Evolutionary conservation across 2,888 invertebrate species (phyloP).

Genomic region (Euplagia quadripunctaria): DNA sequence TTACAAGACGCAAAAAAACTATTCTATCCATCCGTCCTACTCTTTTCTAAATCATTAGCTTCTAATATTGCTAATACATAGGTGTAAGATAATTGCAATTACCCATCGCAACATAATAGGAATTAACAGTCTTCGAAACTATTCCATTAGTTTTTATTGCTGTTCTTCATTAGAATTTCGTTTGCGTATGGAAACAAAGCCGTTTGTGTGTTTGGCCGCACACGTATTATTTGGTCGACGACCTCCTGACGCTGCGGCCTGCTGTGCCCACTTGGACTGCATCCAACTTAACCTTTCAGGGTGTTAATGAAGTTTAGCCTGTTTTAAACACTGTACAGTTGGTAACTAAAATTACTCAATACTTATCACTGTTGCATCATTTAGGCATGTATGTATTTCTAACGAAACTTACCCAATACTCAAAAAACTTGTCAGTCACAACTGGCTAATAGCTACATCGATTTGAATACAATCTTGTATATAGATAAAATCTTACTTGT

Average conservation of each 20-base stretch:
- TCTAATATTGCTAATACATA: too few species aligned
- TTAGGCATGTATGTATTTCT: not conserved
- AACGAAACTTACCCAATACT: not conserved
- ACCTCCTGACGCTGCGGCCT: conserved; percentile 36
- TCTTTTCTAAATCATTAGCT: not conserved
- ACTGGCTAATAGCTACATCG: not conserved
- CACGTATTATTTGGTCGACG: conserved; percentile 53
- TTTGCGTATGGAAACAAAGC: conserved; percentile 17
- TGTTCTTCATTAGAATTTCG: conserved; percentile 14
- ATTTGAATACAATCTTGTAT: not conserved
- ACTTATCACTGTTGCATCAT: not conserved
- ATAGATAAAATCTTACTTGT: not conserved
- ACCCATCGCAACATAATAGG: not conserved
- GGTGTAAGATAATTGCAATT: too few species aligned
- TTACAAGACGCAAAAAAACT: too few species aligned
- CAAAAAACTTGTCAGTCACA: not conserved
- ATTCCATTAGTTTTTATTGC: not conserved
- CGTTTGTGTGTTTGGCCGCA: conserved; percentile 10
- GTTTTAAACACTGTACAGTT: conserved; percentile 13
- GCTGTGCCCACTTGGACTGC: conserved; percentile 52
- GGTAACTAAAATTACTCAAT: not conserved
- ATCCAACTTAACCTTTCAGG: conserved; percentile 53
- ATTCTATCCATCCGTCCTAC: too few species aligned
- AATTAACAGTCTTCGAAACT: not conserved
- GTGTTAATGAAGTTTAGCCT: conserved; percentile 31